Conservation (phyloP, 37 sponge, comb jelly and placozoan genomes). For the Ephydatia muelleri region DNA sequence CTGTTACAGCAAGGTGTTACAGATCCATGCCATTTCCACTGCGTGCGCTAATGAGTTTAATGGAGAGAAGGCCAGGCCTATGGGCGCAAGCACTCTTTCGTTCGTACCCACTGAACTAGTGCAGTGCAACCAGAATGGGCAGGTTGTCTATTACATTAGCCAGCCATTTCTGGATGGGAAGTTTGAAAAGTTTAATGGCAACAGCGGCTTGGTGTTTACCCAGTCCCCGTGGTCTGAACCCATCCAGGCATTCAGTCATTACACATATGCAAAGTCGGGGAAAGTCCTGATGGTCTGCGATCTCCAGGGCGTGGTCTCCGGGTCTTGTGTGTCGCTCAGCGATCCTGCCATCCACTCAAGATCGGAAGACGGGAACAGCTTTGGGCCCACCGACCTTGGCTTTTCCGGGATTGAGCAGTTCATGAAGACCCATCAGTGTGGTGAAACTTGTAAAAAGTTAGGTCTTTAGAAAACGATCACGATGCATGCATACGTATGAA, state of each 20-base stretch:
- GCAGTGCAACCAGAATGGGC: background rate
- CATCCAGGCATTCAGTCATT: constrained; percentile 79
- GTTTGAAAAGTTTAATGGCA: constrained; percentile 70
- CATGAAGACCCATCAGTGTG: constrained; percentile 65
- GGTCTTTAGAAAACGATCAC: constrained; percentile 16
- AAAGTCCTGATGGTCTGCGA: constrained; percentile 59
- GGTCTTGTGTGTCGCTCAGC: constrained; percentile 4
- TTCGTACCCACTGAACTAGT: constrained; percentile 41
- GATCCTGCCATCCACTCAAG: constrained; percentile 72
- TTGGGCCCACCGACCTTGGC: constrained; percentile 55
- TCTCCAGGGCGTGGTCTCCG: constrained; percentile 51
- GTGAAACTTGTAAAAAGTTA: constrained; percentile 41
- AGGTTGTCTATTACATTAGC: constrained; percentile 10
- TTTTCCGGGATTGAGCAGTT: constrained; percentile 45
- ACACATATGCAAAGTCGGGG: constrained; percentile 56
- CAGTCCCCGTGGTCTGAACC: constrained; percentile 33
- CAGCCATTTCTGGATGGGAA: constrained; percentile 47
- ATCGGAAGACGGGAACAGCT: constrained; percentile 14
- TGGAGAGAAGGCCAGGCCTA: constrained; percentile 23
- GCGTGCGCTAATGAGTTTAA: constrained; percentile 64
- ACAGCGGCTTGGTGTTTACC: constrained; percentile 37
- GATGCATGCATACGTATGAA: too few relatives aligned
- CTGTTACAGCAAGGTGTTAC: constrained; percentile 45
- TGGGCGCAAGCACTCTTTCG: background rate
- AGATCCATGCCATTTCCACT: constrained; percentile 39